Base-by-base conservation (phyloP, 2,888 invertebrate genomes). In the Nomada fabriciana region DNA sequence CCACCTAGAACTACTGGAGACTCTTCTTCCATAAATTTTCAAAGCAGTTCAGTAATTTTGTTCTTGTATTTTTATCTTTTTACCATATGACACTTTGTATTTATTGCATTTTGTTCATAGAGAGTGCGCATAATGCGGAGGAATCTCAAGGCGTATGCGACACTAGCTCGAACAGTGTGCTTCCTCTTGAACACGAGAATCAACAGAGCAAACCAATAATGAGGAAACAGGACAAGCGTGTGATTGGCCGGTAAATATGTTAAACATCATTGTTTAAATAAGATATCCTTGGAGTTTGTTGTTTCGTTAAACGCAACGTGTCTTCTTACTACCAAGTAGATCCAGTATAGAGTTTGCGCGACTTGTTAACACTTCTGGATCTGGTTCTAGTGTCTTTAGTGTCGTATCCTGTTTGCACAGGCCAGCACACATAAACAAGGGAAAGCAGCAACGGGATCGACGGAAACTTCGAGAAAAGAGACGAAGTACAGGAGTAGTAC, bases 401-500 rank as follows among this genome's bases (percentile, higher is more conserved):
- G 89, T 91, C 85, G 89, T 90, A 87, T 90, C 89, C 86, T 91
- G 89, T 90, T 90, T 91, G 86, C 91, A 87, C 85, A 93, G 94
- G 86, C 92, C 94, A 73, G 94, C 95, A 86, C 95, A 95, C 78
- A 92, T 95, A 87, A 94, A 94, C 91, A 95, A 95, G 89, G 95
- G 95, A 36, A 95, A 95, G 88, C 94, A 94, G 82, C 95, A 94
- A 57, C 94, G 95, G 75, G 95, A 95, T 88, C 94, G 95, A 77
- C 94, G 95, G 89, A 95, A 95, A 91, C 91, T 95, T 71, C 91
- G 95, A 76, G 95, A 95, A 90, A 95, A 95, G 88, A 91, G 95
- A 83, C 93, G 95, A 76, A 95, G 95, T 86, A 95, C 95, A 20
- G 95, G 95, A 23, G 95, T 95, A 20, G 95, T 95, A 73, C 95